Conservation (phyloP, 2,113 vertebrate species). For the Caranx ignobilis region DNA sequence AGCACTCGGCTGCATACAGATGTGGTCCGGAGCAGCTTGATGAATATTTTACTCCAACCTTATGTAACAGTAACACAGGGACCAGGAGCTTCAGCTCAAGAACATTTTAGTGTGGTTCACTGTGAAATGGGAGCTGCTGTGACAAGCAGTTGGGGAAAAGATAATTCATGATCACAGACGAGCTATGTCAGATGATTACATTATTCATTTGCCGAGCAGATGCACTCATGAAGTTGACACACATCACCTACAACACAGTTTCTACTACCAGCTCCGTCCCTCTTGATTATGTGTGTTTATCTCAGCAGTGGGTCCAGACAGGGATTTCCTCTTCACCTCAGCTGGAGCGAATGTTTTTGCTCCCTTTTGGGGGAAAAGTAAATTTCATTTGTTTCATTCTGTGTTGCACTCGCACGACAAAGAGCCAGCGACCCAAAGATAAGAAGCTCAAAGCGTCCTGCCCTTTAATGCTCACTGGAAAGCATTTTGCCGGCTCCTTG, state of each 20-base stretch:
- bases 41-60: conserved; percentile 83
- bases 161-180: conserved; percentile 66
- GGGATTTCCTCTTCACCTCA: conserved; percentile 37
- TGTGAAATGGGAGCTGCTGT: conserved; percentile 41
- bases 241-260: conserved; percentile 30
- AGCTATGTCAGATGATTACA: conserved; percentile 57
- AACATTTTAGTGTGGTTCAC: conserved; percentile 53
- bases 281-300: conserved; percentile 11
- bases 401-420: conserved; percentile 37
- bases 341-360: conserved; percentile 19
- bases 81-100: conserved; percentile 58
- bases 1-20: conserved; percentile 76
- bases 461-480: conserved; percentile 56
- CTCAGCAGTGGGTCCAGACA: conserved; percentile 26
- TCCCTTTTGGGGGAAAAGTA: neutral
- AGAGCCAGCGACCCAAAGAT: conserved; percentile 52
- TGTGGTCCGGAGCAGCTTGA: conserved; percentile 69
- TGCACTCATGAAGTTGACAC: conserved; percentile 45
- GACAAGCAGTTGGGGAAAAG: conserved; percentile 64
- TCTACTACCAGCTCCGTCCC: conserved; percentile 5
- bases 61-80: conserved; percentile 70
- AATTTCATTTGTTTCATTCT: conserved; percentile 53
- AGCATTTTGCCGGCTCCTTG: conserved; percentile 46
- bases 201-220: conserved; percentile 61
- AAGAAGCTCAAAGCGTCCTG: conserved; percentile 43